Conservation (phyloP, 1,140 invertebrate species). For the Rhagoletis pomonella region DNA sequence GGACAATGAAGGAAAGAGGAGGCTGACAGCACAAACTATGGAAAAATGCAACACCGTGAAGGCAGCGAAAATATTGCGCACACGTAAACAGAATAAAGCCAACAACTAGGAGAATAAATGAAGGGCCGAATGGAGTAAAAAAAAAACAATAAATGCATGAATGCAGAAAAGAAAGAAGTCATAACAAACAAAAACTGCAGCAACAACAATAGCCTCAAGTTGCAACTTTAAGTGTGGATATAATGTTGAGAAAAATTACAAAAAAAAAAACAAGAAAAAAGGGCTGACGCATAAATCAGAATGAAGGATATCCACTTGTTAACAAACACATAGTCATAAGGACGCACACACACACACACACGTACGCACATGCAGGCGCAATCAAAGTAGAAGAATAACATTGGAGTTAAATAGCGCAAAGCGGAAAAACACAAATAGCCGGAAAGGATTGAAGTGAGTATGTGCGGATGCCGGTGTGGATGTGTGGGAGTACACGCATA, state of each 20-base stretch:
- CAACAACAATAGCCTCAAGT: slow-evolving; percentile 40
- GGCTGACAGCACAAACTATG: neutral
- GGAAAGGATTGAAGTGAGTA: slow-evolving; percentile 3
- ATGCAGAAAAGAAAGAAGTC: slow-evolving; percentile 39
- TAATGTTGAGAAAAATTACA: neutral
- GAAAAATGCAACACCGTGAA: neutral
- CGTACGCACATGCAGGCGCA: neutral
- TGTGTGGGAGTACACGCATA: neutral
- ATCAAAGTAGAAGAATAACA: neutral
- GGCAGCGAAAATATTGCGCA: neutral
- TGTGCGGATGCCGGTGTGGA: neutral
- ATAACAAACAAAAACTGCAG: slow-evolving; percentile 27
- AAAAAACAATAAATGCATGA: neutral
- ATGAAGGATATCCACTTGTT: slow-evolving; percentile 47
- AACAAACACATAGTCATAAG: slow-evolving; percentile 23
- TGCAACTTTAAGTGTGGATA: slow-evolving; percentile 27
- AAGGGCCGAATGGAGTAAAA: neutral
- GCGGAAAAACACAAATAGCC: slow-evolving; percentile 45
- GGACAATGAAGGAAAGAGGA: neutral
- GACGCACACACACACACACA: neutral
- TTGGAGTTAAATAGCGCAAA: slow-evolving; percentile 36
- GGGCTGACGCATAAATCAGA: slow-evolving; percentile 38
- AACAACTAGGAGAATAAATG: neutral
- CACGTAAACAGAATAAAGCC: neutral
- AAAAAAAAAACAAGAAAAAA: slow-evolving; percentile 24